A percentile compares a stretch with the other conserved stretches of the same genome.
Conservation (phyloP, 2,113 vertebrate species). For the Bolborhynchus lineola region DNA sequence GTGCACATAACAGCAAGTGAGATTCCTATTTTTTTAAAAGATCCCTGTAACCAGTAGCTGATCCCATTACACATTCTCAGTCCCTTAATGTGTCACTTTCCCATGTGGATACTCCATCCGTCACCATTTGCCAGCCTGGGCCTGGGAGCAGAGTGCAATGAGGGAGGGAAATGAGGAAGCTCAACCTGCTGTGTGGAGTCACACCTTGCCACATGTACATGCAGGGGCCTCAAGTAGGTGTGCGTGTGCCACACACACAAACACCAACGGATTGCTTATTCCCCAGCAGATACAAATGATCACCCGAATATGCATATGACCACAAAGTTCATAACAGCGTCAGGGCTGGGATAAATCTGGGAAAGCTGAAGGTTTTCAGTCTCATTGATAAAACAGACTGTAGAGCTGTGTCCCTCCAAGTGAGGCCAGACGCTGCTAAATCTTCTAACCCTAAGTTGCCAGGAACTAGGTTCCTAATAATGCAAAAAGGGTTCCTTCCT, state of each 20-base stretch:
- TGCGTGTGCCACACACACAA: not conserved
- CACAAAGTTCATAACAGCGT: not conserved
- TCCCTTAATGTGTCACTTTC: constrained; percentile 23
- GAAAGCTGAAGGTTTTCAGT: not conserved
- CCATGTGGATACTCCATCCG: constrained; percentile 48
- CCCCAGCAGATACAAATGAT: not conserved
- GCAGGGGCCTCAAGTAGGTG: not conserved
- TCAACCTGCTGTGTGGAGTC: constrained; percentile 51
- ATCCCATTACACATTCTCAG: constrained; percentile 37
- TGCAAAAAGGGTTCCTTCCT: not conserved
- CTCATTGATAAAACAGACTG: accelerated
- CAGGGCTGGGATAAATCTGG: not conserved
- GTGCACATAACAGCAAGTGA: not conserved
- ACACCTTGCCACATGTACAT: constrained; percentile 63
- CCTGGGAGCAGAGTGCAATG: not conserved
- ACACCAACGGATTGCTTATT: not conserved
- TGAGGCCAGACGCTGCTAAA: not conserved
- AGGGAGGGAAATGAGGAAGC: not conserved
- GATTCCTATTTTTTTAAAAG: not conserved
- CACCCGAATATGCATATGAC: not conserved
- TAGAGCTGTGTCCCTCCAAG: not conserved
- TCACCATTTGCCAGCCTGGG: constrained; percentile 72
- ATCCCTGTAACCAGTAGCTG: not conserved
- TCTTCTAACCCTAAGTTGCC: not conserved
- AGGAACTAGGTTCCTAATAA: not conserved